Base-by-base conservation (phyloP, 2,113 vertebrate species). In the Pedionomus torquatus region DNA sequence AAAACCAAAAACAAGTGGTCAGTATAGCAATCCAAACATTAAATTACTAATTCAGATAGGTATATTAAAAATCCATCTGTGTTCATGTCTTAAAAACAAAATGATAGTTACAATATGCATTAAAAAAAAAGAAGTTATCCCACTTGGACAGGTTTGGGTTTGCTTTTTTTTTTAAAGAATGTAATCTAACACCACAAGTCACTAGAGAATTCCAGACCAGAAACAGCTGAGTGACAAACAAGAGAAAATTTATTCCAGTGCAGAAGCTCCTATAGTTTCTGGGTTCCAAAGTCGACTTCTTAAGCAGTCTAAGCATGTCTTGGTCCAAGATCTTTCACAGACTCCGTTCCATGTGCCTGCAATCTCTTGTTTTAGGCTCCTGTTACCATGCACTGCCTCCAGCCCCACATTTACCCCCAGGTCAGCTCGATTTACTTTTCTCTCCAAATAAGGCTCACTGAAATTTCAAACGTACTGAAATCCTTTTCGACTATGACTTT, bases 161-260 rank as follows among this genome's bases (percentile, higher is more conserved):
- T 63, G 30, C 17, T 37, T 41, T 19, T 30, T 26, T 28, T 51
- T 66, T 19, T 30, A 58, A 12, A 1, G 37, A 87, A 87, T 8
- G 31, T 37, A 90, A 57, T 12, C 2, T 30, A 93, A 86, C 37
- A 92, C 12, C 39, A 44, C 35, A 75, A 84, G 26, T 64, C 49
- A 84, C 23, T 64, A 69, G 43, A 94, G 57, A 44, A 93, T 82
- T 92, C 83, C 96, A 95, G 90, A 94, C 83, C 83, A 96, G 76
- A 93, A 90, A 91, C 60, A 94, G 93, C 77, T 91, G 83, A 94
- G 80, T 24, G 49, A 91, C 54, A 92, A 95, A 90, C 13, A 55
- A 96, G 77, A 87, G 55, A 91, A 84, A 72, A 25, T 9, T 14
- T 51, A 41, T 81, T 93, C 58, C 85, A 90, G 48, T 51, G 79